Base-by-base conservation (phyloP, 2,797 vertebrate genomes). In the Rhabdophis nuchalis region DNA sequence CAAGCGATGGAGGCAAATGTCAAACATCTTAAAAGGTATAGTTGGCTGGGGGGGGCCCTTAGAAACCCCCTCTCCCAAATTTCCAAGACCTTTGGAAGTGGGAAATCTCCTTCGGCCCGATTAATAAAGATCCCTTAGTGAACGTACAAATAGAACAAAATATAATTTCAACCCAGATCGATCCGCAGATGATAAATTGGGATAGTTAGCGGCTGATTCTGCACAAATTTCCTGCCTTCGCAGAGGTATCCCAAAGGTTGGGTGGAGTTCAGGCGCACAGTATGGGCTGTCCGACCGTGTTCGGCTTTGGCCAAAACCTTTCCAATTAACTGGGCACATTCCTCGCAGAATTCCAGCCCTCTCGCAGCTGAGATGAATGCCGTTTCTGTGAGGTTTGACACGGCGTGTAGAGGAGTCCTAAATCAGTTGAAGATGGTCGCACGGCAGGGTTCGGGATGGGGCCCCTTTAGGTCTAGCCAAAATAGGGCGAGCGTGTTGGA, bases 251-350 rank as follows among this genome's bases (percentile, higher is more conserved):
- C 97, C 96, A 98, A 97, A 98, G 98, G 98, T 98, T 98, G 98
- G 97, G 96, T 92, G 96, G 97, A 98, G 99, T 99, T 99, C 98
- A 98, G 97, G 97, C 95, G 97, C 98, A 98, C 99, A 99, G 98
- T 98, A 97, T 99, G 98, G 97, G 98, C 98, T 97, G 98, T 98
- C 98, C 97, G 95, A 96, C 96, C 96, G 60, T 95, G 97, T 97
- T 97, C 97, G 20, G 97, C 95, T 96, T 97, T 96, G 98, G 97
- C 97, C 96, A 94, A 98, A 98, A 98, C 97, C 96, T 97, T 98
- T 98, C 98, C 98, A 98, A 97, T 98, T 97, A 97, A 98, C 96
- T 95, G 68, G 97, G 97, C 93, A 94, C 98, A 99, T 99, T 99
- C 98, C 98, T 98, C 53, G 1, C 97, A 96, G 96, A 97, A 97